Evolutionary conservation across 1,140 invertebrate species (phyloP), one percentile per base, ranked within the genome.

Genomic region (Pectinophora gossypiella): DNA sequence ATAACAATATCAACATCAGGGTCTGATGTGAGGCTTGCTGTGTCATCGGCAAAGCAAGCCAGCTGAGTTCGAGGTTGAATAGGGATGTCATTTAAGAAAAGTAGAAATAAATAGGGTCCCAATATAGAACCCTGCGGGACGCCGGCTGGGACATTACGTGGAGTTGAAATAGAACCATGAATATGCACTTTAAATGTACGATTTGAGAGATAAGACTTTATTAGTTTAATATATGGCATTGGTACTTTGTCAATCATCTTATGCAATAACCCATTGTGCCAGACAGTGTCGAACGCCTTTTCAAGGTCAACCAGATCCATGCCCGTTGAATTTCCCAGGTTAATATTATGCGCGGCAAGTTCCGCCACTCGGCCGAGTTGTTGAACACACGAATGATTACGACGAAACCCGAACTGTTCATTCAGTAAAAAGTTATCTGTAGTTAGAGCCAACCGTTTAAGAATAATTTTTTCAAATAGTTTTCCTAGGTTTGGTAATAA

Each of bases 81-180:
- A n/a, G n/a, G n/a, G n/a, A n/a, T n/a, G n/a, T n/a, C n/a, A n/a
- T n/a, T n/a, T n/a, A n/a, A n/a, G n/a, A n/a, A n/a, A n/a, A n/a
- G n/a, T n/a, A n/a, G n/a, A n/a, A n/a, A n/a, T n/a, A n/a, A n/a
- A n/a, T n/a, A n/a, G n/a, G n/a, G n/a, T n/a, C n/a, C n/a, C n/a
- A 38, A 38, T 6, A 47, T 27, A 7, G 45, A 47, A 20, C 45
- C 45, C 15, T 47, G 45, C 7, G 45, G 45, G 7, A 47, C 45
- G 6, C 45, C 45, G 13, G 45, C 45, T 7, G 45, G 45, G 3
- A 47, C 16, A 47, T 21, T 2, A 44, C 18, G 18, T 6, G 16
- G 19, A 19, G 19, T 12, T 7, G 45, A 44, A 12, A 6, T 44
- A 6, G 5, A 2, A 5, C 10, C 4, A 16, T 10, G 4, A 5